Base-by-base conservation (phyloP, 2,888 invertebrate species). In the Oscheius sp. region DNA sequence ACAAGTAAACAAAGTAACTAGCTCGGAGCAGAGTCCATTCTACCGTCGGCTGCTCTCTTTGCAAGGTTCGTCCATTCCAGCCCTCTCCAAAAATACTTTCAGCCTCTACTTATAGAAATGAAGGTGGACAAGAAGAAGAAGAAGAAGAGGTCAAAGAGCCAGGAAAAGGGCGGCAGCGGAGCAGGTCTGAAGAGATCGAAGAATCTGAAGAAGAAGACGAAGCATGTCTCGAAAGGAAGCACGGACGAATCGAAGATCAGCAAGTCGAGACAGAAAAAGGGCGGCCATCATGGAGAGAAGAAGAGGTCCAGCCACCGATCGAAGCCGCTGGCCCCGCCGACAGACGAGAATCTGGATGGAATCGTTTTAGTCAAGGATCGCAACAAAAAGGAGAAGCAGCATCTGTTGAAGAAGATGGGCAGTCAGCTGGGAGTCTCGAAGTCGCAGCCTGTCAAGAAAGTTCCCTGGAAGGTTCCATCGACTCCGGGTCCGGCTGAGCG, bases 351-450 rank as follows among this genome's bases (percentile, higher is more conserved):
- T 29, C 55, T 68, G 53, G 57, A 53, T 33, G 55, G 42, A 37
- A 37, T 68, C 2, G 68, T 68, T n/a, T 42, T 68, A 35, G 68
- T 68, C 33, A 68, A 68, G 57, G 68, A 68, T 37, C 11, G 35
- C 4, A 68, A 68, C 33, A 68, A 55, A 37, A 68, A 53, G 13
- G 42, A 42, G 42, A 42, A 42, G 42, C 42, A 42, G 42, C 42
- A 42, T 42, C 42, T 42, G 42, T 42, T 42, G 42, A 42, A 42
- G 42, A 42, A 42, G 42, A 42, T 42, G 42, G 42, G 7, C 42
- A 42, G 42, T 1, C 35, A 35, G 13, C 1, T 10, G 60, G 37
- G 10, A 11, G 21, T 0, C 21, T 21, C 60, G 2, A 60, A 35
- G n/a, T 7, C 32, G 37, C 29, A 7, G 9, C 33, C 32, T 10